These are phyloP conservation scores for rat (Rattus norvegicus) DNA, from an alignment of 2,113 vertebrate genomes.

Conservation along the genomic window DNA sequence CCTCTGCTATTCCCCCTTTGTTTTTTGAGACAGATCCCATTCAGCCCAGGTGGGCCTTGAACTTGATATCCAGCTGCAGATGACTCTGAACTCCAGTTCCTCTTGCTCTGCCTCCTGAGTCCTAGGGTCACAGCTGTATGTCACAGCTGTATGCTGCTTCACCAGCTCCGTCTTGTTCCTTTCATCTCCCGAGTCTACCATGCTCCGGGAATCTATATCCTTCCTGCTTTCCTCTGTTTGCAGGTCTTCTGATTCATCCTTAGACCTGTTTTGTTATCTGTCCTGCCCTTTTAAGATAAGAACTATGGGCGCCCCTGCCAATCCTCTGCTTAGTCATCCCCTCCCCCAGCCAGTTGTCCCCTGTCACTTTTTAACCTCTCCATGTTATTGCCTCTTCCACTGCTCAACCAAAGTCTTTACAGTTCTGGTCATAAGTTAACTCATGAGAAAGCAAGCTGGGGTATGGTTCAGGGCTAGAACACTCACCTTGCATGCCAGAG, in stretches of 20 bases:
- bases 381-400: not conserved
- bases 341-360: not conserved
- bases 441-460: conserved; percentile 17
- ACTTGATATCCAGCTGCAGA: not conserved
- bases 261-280: not conserved
- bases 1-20: not conserved
- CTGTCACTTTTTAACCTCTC: not conserved
- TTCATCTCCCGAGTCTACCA: not conserved
- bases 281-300: not conserved
- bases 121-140: not conserved
- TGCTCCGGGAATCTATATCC: not conserved
- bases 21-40: not conserved
- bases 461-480: not conserved
- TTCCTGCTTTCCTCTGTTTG: not conserved
- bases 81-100: not conserved
- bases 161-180: not conserved
- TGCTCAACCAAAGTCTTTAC: not conserved
- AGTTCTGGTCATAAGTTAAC: not conserved
- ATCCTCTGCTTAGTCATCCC: not conserved
- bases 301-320: not conserved
- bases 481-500: not conserved
- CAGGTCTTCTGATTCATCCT: not conserved
- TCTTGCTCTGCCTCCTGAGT: not conserved
- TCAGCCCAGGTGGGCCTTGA: not conserved
- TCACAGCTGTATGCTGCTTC: not conserved